Evolutionary conservation across 2,113 vertebrate genomes (phyloP), one percentile per base, ranked within the genome.

Genomic region (Rattus norvegicus): DNA sequence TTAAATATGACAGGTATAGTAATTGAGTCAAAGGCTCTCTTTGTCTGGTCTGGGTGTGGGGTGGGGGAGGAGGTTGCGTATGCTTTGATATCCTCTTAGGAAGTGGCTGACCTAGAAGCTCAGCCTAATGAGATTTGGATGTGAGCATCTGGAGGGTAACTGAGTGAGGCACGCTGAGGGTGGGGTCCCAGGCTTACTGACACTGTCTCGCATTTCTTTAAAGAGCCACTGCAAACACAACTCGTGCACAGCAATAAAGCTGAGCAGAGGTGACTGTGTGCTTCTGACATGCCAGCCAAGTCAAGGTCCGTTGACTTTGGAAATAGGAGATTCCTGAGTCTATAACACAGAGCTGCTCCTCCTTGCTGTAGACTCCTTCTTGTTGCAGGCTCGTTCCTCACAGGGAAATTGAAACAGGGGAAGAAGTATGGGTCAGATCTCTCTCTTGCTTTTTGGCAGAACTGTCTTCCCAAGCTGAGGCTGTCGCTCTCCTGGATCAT

Each of bases 81-180:
- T 36, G 36, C 73, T 85, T 59, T 69, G 43, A 89, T 91, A 92
- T 52, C 89, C 89, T 94, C 13, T 14, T 96, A 89, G 70, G 84
- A 72, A 87, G 1, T 91, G 95, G 93, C 81, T 96, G 91, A 95
- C 94, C 93, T 47, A 96, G 95, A 97, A 75, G 79, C 43, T 65
- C 47, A 54, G 88, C 83, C 69, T 97, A 86, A 96, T 96, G 95
- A 91, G 90, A 89, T 94, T 79, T 93, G 93, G 90, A 47, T 56
- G 75, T 90, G 47, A 90, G 88, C 72, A 17, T 24, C 76, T 16
- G 47, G 90, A 94, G 65, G 65, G n/a, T 7, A 33, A 47, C 61
- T 59, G 89, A 67, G 39, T 24, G 56, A 92, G 84, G 88, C 80
- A 14, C 14, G 76, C 56, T 2, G 17, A 0, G 0, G 59, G 72